Evolutionary conservation across 2,113 vertebrate genomes (phyloP), one percentile per base, ranked within the genome.

Genomic region (Protobothrops mucrosquamatus): DNA sequence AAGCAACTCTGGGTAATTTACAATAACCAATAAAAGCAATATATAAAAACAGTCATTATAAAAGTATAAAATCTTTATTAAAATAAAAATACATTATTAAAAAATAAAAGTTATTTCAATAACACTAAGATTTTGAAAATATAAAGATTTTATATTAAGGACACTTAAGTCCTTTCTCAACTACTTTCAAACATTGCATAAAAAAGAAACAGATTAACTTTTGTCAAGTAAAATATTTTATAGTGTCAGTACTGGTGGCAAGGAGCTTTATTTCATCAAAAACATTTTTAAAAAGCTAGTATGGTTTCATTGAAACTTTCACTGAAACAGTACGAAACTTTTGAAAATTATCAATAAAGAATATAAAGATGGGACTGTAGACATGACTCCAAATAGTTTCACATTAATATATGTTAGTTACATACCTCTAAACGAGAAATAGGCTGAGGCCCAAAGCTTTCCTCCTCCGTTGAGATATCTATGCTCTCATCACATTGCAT

Each of bases 361-460:
- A 12, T 26, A 4, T 57, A 69, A 69, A 69, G 64, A 64, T 85
- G 51, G 56, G 57, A 51, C 9, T 87, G 24, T 34, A 92, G 6
- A 34, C 0, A 46, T 23, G 34, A 69, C 4, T 15, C 4, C 48
- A 20, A 20, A 6, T 11, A 57, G 29, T 54, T 89, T 54, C 43
- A 52, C 18, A 43, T 34, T 12, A 61, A 57, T 14, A 7, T 6
- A 8, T 5, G 26, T 22, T 69, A 54, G 88, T 10, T 2, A 91
- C 95, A 91, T 95, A 99, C 99, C 98, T 99, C 99, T 69, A 99
- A 91, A 92, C 98, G 97, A 69, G 97, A 97, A 64, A 99, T 94
- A 22, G 98, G 98, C 95, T 99, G 99, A 1, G 99, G 99, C 1
- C 99, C 99, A 93, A 98, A 99, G 96, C 94, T 98, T 93, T 99